Evolutionary conservation across 2,113 vertebrate species (phyloP).

Genomic region (Tursiops truncatus): DNA sequence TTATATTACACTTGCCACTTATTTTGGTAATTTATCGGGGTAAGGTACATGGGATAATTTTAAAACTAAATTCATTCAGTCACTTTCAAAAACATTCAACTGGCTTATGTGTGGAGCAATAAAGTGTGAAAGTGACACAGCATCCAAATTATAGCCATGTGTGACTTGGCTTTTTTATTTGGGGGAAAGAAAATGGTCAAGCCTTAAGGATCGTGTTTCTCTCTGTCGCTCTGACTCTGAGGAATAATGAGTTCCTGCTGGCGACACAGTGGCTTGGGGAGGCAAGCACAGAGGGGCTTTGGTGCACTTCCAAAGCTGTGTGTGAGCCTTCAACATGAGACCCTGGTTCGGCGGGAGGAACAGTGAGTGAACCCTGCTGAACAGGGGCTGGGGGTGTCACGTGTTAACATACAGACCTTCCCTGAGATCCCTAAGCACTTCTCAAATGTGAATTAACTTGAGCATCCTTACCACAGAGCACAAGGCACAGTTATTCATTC

Average conservation of each 20-base stretch:
- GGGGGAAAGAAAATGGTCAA: constrained; percentile 53
- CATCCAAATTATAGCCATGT: constrained; percentile 59
- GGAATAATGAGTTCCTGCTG: constrained; percentile 60
- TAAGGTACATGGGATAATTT: constrained; percentile 48
- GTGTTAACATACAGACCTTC: neutral
- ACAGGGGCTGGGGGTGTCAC: neutral
- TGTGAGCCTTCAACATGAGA: neutral
- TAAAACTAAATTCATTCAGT: constrained; percentile 40
- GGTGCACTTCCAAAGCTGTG: constrained; percentile 37
- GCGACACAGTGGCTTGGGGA: constrained; percentile 26
- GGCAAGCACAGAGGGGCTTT: constrained; percentile 12
- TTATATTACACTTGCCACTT: neutral
- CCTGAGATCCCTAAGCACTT: neutral
- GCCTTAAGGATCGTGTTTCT: constrained; percentile 48
- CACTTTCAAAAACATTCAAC: constrained; percentile 52
- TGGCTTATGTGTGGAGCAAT: neutral
- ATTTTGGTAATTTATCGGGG: constrained; percentile 34
- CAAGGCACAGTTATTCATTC: neutral
- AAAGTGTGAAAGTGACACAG: constrained; percentile 38
- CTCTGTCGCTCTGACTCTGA: neutral
- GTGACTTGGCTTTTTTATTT: constrained; percentile 30
- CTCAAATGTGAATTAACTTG: neutral
- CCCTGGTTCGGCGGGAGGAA: neutral
- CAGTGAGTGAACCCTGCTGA: neutral
- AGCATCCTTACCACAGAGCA: neutral